Base-by-base conservation (phyloP, 2,888 invertebrate species). In the Spodoptera picta region DNA sequence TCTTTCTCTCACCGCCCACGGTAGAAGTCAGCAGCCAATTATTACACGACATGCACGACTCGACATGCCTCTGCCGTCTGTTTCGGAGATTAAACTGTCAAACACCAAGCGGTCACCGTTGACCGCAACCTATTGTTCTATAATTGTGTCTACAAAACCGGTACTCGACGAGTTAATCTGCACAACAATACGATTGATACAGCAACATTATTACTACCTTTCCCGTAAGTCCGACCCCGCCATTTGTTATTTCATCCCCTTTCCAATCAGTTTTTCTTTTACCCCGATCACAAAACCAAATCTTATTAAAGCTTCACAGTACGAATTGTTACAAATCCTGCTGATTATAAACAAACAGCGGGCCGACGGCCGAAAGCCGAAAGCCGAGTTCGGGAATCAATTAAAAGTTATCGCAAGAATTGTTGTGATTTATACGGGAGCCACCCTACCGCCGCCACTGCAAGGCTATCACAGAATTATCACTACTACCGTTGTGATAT, bases 321-420 rank as follows among this genome's bases (percentile, higher is more conserved):
- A 63, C 52, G 69, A 60, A 75, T 71, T 53, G 73, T 63, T 60
- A 75, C 69, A 69, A 75, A 69, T 65, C 62, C 62, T 42, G 46
- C 67, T 73, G 70, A 72, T 75, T 75, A 75, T 69, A 75, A 72
- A 75, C 73, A 72, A 75, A 72, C 62, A 75, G 58, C 46, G 49
- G 48, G 14, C 51, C 49, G 62, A 45, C 54, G 58, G 60, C 65
- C 61, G 67, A 62, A 55, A 51, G 66, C 57, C 59, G 52, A 69
- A 54, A 47, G 59, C 69, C 59, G 73, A 76, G 64, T 75, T 76
- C 59, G 73, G 70, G 65, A 76, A 76, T 76, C 75, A 76, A 76
- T 76, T 76, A 76, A 76, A 76, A 76, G 74, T 76, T 76, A 76
- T 76, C 73, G 65, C 76, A 69, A 73, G 70, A 74, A 73, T 73